A percentile compares a stretch with the other conserved stretches of the same genome.
Evolutionary conservation across 1,140 invertebrate genomes (phyloP).

Genomic region (Portunus trituberculatus): DNA sequence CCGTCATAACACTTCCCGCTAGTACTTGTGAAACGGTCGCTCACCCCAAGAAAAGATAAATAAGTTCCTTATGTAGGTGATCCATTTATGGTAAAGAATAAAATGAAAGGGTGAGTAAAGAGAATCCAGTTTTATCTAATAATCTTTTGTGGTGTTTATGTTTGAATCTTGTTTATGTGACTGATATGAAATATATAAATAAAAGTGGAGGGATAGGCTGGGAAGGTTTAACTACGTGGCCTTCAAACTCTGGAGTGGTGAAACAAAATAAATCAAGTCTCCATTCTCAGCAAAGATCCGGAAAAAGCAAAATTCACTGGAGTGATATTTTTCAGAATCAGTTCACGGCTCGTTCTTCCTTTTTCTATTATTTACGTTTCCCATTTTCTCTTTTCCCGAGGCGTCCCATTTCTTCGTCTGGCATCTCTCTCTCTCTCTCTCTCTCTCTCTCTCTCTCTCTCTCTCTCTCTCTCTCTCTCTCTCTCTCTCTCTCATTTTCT

Average conservation of each 20-base stretch:
- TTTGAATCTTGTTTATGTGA: background rate
- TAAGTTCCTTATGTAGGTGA: background rate
- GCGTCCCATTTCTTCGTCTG: background rate
- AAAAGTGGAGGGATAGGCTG: background rate
- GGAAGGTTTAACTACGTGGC: background rate
- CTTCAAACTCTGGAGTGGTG: background rate
- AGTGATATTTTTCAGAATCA: constrained; percentile 18
- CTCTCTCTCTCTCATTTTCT: constrained; percentile 32
- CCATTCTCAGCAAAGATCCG: background rate
- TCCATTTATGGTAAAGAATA: background rate
- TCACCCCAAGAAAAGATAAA: background rate
- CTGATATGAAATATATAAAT: background rate
- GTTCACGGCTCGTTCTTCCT: background rate
- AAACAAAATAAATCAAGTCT: background rate
- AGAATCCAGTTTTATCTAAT: background rate
- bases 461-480: constrained; percentile 28
- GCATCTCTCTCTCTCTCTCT: background rate
- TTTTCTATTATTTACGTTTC: background rate
- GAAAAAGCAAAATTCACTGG: constrained; percentile 3
- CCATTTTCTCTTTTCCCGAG: background rate
- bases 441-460: constrained; percentile 24
- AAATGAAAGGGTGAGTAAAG: background rate
- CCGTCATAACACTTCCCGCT: background rate
- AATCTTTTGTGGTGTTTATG: background rate
- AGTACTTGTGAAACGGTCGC: background rate